Evolutionary conservation across 2,797 vertebrate species (phyloP), one percentile per base, ranked within the genome.

Genomic region (Melanotaenia parkinsoni): DNA sequence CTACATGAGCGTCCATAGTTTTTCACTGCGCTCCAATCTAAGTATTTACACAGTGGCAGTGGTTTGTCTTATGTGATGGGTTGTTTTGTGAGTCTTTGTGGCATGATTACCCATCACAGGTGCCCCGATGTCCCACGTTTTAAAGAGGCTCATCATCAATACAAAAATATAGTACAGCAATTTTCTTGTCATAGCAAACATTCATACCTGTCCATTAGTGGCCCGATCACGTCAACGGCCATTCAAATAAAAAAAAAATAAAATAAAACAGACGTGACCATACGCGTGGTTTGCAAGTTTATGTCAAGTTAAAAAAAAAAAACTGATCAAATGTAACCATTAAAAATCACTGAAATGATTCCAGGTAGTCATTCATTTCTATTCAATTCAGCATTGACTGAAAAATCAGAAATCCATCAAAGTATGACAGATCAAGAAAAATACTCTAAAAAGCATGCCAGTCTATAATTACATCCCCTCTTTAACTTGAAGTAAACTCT

Each of bases 101-200:
- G 61, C 57, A 50, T 45, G 33, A 3, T 51, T 59, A 35, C 33
- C 56, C 71, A 8, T 65, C 47, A 20, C 64, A 38, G 50, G 61
- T 67, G 58, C 30, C 45, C 57, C 51, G 30, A 16, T 3, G 30
- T 63, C 81, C 62, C 72, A 33, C 60, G 40, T 47, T 47, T 58
- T 58, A 33, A 65, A 67, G 64, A 87, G 81, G 74, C 77, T 88
- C 79, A 76, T 84, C 78, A 35, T 74, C 58, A 16, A 80, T 90
- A 89, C 63, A 92, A 92, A 92, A 90, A 89, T 90, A 92, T 88
- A 91, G 83, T 91, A 90, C 90, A 90, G 88, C 86, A 89, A 79
- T 79, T 88, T 83, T 88, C 81, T 88, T 88, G 85, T 91, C 90
- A 89, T 84, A 87, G 86, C 89, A 90, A 92, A 93, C 89, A 92